Base-by-base conservation (phyloP, 2,113 vertebrate genomes). In the Psittacula cyanocephala region DNA sequence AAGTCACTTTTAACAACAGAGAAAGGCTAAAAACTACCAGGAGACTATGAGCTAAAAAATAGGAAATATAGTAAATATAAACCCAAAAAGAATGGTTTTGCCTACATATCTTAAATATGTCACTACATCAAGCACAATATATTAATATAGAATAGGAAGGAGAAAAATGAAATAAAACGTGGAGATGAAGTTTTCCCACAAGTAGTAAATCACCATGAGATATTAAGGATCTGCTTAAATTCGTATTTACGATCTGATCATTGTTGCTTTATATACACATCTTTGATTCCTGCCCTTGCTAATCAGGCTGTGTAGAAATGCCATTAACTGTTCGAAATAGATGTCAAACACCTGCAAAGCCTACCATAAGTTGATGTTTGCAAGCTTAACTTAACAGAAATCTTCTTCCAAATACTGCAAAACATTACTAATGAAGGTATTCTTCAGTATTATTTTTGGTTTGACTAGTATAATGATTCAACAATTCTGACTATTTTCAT, bases 331-430 rank as follows among this genome's bases (percentile, higher is more conserved):
- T 70, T 71, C 16, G 37, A 81, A 70, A 68, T 67, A 81, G 47
- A 81, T 82, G 78, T 49, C 70, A 81, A 81, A 91, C 69, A 94
- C 62, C 79, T 95, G 95, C 55, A 78, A 83, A 84, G 71, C 37
- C 64, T 75, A 27, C 29, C 23, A 12, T 22, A 75, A 90, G 13
- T 3, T 91, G 62, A 71, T 81, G 52, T 86, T 91, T 84, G 78
- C 88, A 76, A 76, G 67, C 43, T 35, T 88, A 70, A 67, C 29
- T 63, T 68, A 39, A 70, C 17, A 84, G 41, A 81, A 75, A 49
- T 50, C 39, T 49, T 70, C 35, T 63, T 18, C 68, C 2, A 81
- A 68, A 72, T 55, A 50, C 29, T 22, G 39, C 43, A 88, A 90
- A 74, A 59, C 6, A 64, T 78, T 11, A 16, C 25, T 75, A 70